Evolutionary conservation across 2,113 vertebrate genomes (phyloP), one percentile per base, ranked within the genome.

Genomic region (Stomatorhinus ivindoensis): DNA sequence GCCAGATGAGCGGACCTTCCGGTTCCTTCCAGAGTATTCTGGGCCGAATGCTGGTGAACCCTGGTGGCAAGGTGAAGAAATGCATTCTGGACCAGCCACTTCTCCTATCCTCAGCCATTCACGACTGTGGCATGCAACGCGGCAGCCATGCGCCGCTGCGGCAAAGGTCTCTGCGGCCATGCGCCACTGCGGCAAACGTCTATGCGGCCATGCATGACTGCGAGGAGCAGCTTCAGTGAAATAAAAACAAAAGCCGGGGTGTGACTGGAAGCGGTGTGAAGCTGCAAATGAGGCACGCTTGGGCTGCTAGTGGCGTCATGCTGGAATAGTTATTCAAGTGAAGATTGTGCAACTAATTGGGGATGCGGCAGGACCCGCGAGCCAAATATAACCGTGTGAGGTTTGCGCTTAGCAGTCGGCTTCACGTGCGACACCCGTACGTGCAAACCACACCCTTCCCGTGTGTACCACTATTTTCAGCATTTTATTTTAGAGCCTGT

Each of bases 211-310:
- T 27, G 21, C 11, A 6, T 31, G 1, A 76, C 24, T 73, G 89
- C 27, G 58, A 87, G 85, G 48, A 65, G 65, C 27, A 73, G 85
- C 55, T 87, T 47, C 44, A 27, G 55, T 5, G 42, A 13, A 47
- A 27, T 27, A 50, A 51, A 86, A 86, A 87, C 19, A 55, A 31
- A 39, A 87, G 17, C 15, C 50, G 13, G n/a, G 61, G 89, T 86
- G 83, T 87, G 13, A 27, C 86, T 76, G 85, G 73, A 42, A 73
- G 44, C 48, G 15, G 89, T 80, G 89, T 87, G 84, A 89, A 51
- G 47, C n/a, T 82, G 89, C 44, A 87, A 87, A 89, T 89, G 87
- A 85, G 61, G 53, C 27, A 3, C 46, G 39, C 61, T 47, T 51
- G 3, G 53, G 85, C 9, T 46, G 46, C 47, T 7, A 53, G 84